Evolutionary conservation across 2,113 vertebrate genomes (phyloP), one percentile per base, ranked within the genome.

Genomic region (Helogale parvula): DNA sequence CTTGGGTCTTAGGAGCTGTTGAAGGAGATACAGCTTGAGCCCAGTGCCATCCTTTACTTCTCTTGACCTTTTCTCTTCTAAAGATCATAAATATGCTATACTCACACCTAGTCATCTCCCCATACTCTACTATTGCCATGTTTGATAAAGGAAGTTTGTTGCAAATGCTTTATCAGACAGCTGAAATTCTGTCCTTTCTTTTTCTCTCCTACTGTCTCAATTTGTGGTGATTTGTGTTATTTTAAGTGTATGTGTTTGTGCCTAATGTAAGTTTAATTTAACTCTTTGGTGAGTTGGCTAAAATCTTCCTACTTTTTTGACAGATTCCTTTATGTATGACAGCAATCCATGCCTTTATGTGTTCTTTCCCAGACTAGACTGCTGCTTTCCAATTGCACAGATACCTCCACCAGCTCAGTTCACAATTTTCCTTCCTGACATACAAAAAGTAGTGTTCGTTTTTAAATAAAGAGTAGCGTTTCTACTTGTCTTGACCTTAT

Each of bases 111-210:
- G 83, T 60, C 35, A 63, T 29, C 7, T 2, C 57, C 11, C 1
- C 17, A 45, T 63, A 88, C 2, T 88, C 19, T 90, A 21, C 1
- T 60, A n/a, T 68, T 88, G 29, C 14, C 27, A 33, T 88, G 31
- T 90, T 92, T 96, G 23, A 92, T 95, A 47, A 68, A 88, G 27
- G 29, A 93, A 80, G 11, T 33, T 94, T 88, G 1, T 41, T 96
- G 19, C 15, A 89, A 68, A 9, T 25, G 1, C 57, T 92, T 97
- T 80, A 87, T 79, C 47, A 63, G 16, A 21, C 45, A 93, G 13
- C 54, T 92, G 57, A 93, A 92, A 95, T 82, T 97, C 50, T 95
- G 27, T 92, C 23, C 8, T 92, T 74, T 16, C 45, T 94, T 52
- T 6, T 69, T 81, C 54, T 81, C 93, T 81, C 3, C 19, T 72